Percentiles rank a stretch among this genome's conserved stretches.
Conservation (phyloP, 2,888 invertebrate species). For the Himalopsyche anomala region DNA sequence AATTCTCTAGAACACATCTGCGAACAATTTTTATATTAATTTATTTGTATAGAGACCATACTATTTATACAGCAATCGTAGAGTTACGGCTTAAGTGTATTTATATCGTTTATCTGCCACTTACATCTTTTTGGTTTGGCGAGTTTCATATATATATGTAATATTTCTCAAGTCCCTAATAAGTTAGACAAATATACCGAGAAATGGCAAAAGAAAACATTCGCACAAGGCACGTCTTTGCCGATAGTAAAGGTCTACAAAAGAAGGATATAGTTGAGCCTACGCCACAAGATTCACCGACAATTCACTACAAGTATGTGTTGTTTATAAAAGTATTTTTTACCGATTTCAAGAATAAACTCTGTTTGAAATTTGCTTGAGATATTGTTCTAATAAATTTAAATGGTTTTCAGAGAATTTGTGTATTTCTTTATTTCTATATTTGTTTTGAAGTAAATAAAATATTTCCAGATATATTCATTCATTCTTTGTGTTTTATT, state of each 20-base stretch:
- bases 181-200: slow-evolving; percentile 40
- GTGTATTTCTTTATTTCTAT: no score
- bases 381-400: no score
- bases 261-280: slow-evolving; percentile 19
- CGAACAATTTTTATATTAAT: no score
- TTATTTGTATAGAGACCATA: no score
- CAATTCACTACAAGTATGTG: not conserved
- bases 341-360: no score
- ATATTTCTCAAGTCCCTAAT: slow-evolving; percentile 40
- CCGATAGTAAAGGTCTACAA: slow-evolving; percentile 1
- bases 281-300: not conserved
- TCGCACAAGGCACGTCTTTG: slow-evolving; percentile 24
- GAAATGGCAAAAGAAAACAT: slow-evolving; percentile 41
- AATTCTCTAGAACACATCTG: no score
- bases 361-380: no score
- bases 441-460: no score
- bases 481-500: no score
- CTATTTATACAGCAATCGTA: not conserved
- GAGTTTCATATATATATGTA: slow-evolving; percentile 25
- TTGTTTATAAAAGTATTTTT: no score
- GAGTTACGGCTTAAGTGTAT: slow-evolving; percentile 17
- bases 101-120: slow-evolving; percentile 33
- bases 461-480: no score
- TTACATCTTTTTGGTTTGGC: slow-evolving; percentile 41
- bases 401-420: no score